Evolutionary conservation across 2,888 invertebrate species (phyloP), one percentile per base, ranked within the genome.

Genomic region (Amiota communis): DNA sequence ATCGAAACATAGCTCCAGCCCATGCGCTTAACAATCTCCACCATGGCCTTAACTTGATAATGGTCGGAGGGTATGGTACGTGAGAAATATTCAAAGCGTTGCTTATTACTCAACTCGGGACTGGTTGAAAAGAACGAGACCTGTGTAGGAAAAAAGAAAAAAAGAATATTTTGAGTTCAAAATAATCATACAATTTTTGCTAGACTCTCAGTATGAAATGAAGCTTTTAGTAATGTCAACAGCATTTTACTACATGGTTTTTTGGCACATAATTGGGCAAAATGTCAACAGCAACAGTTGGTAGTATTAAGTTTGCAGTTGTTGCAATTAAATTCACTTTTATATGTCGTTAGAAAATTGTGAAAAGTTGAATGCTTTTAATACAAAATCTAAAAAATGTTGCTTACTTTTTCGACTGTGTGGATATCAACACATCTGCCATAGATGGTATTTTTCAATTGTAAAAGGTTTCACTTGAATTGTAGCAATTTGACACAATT

Each of bases 41-140:
- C 97, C 96, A 98, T 98, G 0, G 97, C 98, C 82, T 96, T 95
- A 2, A 96, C 96, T 90, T 98, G 98, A 89, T 97, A 95, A 87
- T 96, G 95, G 89, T 98, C 98, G 0, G 97, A 97, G 1, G 98
- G 98, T 82, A 98, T 98, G 8, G 98, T 98, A 63, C 98, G 92
- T 2, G 97, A 95, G 90, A 98, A 98, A 90, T 95, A 98, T 87
- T 98, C 97, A 89, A 97, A 98, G 4, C 98, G 93, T 80, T 97
- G 96, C 87, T 97, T 97, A 91, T 97, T 97, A 79, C 97, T 97
- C 78, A 98, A 91, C 89, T 97, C 97, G 0, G 98, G 96, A 80
- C 97, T 97, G 0, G 98, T 98, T 0, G 97, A 97, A 91, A 98
- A 98, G 90, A 96, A 98, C 0, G 97, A 97, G 15, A 98, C 97